phyloP scores from a whole-genome alignment of 2,797 vertebrate species.

The Enteromius trimaculatus region DNA sequence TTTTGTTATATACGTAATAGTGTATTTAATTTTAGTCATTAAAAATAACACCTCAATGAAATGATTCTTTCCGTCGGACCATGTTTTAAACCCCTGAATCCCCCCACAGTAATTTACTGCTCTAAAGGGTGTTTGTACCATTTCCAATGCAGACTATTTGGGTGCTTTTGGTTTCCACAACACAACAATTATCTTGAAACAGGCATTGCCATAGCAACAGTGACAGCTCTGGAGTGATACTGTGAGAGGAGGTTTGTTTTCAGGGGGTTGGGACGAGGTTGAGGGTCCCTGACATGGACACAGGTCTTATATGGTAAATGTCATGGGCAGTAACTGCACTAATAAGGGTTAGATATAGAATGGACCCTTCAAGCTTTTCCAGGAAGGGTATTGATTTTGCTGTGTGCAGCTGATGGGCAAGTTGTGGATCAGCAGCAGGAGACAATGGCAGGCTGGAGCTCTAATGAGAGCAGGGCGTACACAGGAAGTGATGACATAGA shows the following conservation, averaged over 20 bases:
- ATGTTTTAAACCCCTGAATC: slow-evolving; percentile 7
- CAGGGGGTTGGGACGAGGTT: slow-evolving; percentile 3
- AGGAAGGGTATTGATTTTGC: slow-evolving; percentile 48
- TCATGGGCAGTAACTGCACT: slow-evolving; percentile 51
- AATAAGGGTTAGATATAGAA: slow-evolving; percentile 52
- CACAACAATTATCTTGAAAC: slow-evolving; percentile 53
- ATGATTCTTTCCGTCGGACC: too few relatives aligned
- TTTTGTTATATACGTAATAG: neutral
- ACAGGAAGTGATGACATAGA: slow-evolving; percentile 52
- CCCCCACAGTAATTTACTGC: neutral
- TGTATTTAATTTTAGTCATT: neutral
- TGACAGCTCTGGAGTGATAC: slow-evolving; percentile 37
- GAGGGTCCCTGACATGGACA: slow-evolving; percentile 46
- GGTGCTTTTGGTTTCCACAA: slow-evolving; percentile 46
- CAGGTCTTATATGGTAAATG: slow-evolving; percentile 51
- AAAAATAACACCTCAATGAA: neutral
- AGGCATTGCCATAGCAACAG: slow-evolving; percentile 56
- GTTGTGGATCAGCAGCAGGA: slow-evolving; percentile 44
- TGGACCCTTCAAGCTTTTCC: slow-evolving; percentile 44
- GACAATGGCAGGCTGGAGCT: slow-evolving; percentile 44
- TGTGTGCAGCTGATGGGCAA: slow-evolving; percentile 35
- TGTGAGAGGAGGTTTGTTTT: slow-evolving; percentile 50
- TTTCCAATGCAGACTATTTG: slow-evolving; percentile 28
- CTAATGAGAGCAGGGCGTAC: slow-evolving; percentile 57
- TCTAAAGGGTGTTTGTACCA: slow-evolving; percentile 15